Evolutionary conservation across 2,797 vertebrate genomes (phyloP).

Genomic region (Coluber constrictor): DNA sequence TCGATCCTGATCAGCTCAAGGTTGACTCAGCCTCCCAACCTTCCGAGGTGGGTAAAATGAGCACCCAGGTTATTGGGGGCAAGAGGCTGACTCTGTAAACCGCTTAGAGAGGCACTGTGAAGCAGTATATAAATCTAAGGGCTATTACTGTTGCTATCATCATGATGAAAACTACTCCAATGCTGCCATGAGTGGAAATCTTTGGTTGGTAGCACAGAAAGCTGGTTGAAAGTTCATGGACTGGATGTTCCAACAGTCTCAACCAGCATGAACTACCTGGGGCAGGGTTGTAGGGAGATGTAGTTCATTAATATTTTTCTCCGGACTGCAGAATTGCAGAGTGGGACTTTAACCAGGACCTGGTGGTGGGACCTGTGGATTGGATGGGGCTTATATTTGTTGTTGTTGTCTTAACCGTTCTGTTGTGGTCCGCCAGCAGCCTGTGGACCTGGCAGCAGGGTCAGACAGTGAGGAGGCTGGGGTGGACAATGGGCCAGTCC

Average conservation of each 20-base stretch:
- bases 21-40: too few relatives aligned
- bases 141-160: neutral
- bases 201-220: neutral
- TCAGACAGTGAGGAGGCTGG: too few relatives aligned
- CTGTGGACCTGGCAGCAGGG: too few relatives aligned
- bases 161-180: neutral
- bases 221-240: neutral
- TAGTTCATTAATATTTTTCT: neutral
- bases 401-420: neutral
- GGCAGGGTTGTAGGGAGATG: neutral
- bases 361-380: neutral
- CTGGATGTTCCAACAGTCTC: neutral
- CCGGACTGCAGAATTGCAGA: neutral
- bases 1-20: too few relatives aligned
- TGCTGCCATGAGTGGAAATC: neutral
- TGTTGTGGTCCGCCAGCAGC: too few relatives aligned
- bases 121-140: too few relatives aligned
- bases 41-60: too few relatives aligned
- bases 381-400: neutral
- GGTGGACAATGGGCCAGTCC: too few relatives aligned
- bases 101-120: too few relatives aligned
- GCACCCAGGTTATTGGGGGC: too few relatives aligned
- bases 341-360: neutral
- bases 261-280: neutral
- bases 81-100: too few relatives aligned